Conservation (phyloP, 2,797 vertebrate genomes). For the Emydoidea blandingii region DNA sequence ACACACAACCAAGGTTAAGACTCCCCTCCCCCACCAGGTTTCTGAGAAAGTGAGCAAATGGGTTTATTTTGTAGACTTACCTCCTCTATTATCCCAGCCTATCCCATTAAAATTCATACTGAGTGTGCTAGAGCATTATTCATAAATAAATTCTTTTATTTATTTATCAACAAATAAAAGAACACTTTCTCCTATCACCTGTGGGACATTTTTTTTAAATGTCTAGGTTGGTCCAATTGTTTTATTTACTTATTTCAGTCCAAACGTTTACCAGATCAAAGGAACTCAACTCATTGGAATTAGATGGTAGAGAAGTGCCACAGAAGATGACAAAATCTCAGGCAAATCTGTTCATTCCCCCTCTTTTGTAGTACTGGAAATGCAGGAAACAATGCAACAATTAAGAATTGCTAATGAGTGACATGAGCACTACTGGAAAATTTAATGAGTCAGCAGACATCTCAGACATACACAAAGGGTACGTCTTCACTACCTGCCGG, state of each 20-base stretch:
- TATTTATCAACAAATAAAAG: background rate
- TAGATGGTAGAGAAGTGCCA: background rate
- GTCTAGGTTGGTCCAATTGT: background rate
- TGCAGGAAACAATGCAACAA: background rate
- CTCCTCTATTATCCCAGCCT: background rate
- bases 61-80: background rate
- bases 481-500: no score
- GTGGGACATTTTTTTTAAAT: background rate
- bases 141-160: no score
- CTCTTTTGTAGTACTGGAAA: background rate
- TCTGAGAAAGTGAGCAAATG: background rate
- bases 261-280: slow-evolving; percentile 4
- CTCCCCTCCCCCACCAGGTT: background rate
- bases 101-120: background rate
- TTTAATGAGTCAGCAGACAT: background rate
- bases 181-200: background rate
- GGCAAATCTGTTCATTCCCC: background rate
- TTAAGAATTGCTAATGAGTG: background rate
- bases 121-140: background rate
- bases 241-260: background rate
- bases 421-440: background rate
- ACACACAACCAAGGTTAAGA: background rate
- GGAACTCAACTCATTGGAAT: background rate
- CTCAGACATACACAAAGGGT: background rate
- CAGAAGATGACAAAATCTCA: background rate